Conservation (phyloP, 2,888 invertebrate species). For the Melipona bicolor region DNA sequence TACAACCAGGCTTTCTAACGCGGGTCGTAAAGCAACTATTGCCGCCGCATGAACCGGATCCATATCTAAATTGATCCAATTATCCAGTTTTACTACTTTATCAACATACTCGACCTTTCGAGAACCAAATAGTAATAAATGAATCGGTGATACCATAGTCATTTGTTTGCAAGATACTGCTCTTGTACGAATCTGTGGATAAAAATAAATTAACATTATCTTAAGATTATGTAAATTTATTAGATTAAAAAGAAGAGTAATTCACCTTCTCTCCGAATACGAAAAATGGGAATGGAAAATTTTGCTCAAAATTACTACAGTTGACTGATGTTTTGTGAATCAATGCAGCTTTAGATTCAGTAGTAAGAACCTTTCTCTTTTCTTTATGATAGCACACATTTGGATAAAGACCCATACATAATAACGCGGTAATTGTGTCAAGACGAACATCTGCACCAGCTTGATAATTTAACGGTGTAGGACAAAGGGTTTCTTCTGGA, state of each 20-base stretch:
- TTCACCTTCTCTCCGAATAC: slow-evolving; percentile 97
- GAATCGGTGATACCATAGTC: slow-evolving; percentile 97
- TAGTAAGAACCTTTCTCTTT: slow-evolving; percentile 97
- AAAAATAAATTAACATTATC: slow-evolving; percentile 23
- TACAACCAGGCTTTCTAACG: slow-evolving; percentile 93
- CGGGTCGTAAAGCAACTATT: slow-evolving; percentile 94
- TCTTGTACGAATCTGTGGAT: slow-evolving; percentile 92
- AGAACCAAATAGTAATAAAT: slow-evolving; percentile 96
- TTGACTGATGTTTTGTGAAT: slow-evolving; percentile 99
- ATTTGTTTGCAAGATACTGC: slow-evolving; percentile 98
- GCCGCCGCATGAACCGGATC: slow-evolving; percentile 91
- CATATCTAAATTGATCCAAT: slow-evolving; percentile 97
- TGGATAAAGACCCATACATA: slow-evolving; percentile 97
- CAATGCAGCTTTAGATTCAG: slow-evolving; percentile 96
- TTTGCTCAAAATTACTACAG: slow-evolving; percentile 92
- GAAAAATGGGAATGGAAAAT: slow-evolving; percentile 97
- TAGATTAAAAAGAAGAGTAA: background rate
- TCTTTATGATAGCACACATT: slow-evolving; percentile 98
- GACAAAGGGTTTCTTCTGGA: slow-evolving; percentile 93
- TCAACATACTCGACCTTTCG: slow-evolving; percentile 93
- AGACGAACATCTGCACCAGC: slow-evolving; percentile 91
- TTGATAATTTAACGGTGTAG: slow-evolving; percentile 90
- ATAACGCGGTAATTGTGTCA: slow-evolving; percentile 93
- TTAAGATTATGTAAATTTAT: slow-evolving; percentile 24
- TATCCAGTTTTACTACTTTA: slow-evolving; percentile 92